Conservation (phyloP, 2,888 invertebrate species). For the Drosophila neonasuta region DNA sequence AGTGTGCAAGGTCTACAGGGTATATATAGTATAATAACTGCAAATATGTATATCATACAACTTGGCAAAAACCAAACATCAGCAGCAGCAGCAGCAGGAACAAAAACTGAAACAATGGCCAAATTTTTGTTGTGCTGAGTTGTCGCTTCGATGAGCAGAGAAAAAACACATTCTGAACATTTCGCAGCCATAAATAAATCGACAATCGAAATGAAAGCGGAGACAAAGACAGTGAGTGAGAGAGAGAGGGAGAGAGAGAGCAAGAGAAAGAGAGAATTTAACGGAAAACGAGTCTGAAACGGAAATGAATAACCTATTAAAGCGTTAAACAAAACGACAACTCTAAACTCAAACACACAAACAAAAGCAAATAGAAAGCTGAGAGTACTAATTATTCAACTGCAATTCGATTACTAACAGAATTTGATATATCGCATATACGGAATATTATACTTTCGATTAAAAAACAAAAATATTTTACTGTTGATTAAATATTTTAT, state of each 20-base stretch:
- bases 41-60: slow-evolving; percentile 31
- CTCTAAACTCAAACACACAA: not conserved
- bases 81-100: not conserved
- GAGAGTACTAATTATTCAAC: not conserved
- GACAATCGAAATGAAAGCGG: slow-evolving; percentile 24
- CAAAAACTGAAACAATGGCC: not conserved
- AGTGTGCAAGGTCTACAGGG: not conserved
- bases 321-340: not conserved
- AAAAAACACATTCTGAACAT: slow-evolving; percentile 6
- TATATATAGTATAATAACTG: slow-evolving; percentile 8
- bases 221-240: not conserved
- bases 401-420: not conserved
- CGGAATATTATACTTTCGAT: too few relatives aligned
- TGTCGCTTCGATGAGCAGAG: slow-evolving; percentile 21
- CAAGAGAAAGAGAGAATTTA: not conserved
- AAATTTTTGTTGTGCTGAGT: not conserved
- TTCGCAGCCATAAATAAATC: slow-evolving; percentile 28
- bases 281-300: slow-evolving; percentile 4
- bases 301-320: slow-evolving; percentile 8
- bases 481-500: too few relatives aligned
- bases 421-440: too few relatives aligned
- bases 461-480: too few relatives aligned
- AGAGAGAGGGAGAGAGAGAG: not conserved
- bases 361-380: not conserved
- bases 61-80: slow-evolving; percentile 15